Conservation (phyloP, 2,113 vertebrate species). For the Nannobrachium achirus region DNA sequence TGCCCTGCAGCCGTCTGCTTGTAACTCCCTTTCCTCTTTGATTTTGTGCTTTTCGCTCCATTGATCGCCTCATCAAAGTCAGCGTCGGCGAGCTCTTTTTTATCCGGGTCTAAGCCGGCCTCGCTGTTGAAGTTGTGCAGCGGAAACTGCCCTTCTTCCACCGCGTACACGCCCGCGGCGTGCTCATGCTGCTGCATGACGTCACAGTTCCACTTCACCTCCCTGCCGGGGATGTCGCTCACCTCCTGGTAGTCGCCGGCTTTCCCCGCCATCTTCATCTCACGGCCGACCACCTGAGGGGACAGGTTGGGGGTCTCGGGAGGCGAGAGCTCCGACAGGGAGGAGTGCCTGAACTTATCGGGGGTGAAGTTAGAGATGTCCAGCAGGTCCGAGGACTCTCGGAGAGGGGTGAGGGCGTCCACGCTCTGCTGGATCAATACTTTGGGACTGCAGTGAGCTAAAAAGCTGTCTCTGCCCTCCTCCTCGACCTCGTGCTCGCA, state of each 20-base stretch:
- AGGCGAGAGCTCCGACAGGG: slow-evolving; percentile 95
- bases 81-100: slow-evolving; percentile 83
- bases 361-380: slow-evolving; percentile 99
- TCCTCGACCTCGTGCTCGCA: slow-evolving; percentile 95
- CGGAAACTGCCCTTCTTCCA: slow-evolving; percentile 92
- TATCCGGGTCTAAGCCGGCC: slow-evolving; percentile 86
- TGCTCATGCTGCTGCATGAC: slow-evolving; percentile 86
- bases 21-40: slow-evolving; percentile 91
- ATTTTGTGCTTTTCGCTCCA: slow-evolving; percentile 88
- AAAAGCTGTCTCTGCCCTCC: slow-evolving; percentile 93
- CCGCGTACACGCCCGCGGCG: slow-evolving; percentile 83
- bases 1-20: slow-evolving; percentile 90
- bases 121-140: slow-evolving; percentile 94
- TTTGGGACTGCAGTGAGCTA: slow-evolving; percentile 98
- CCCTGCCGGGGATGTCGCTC: slow-evolving; percentile 80
- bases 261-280: slow-evolving; percentile 85
- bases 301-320: slow-evolving; percentile 97
- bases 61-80: slow-evolving; percentile 86
- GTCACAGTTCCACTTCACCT: slow-evolving; percentile 92
- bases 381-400: slow-evolving; percentile 96
- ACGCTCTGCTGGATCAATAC: slow-evolving; percentile 97
- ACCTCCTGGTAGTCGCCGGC: slow-evolving; percentile 88
- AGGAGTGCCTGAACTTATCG: slow-evolving; percentile 97
- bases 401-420: slow-evolving; percentile 93
- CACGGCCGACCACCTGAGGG: slow-evolving; percentile 90